A percentile compares a stretch with the other conserved stretches of the same genome.
Conservation (phyloP, 1,140 invertebrate species). For the Diabrotica virgifera region DNA sequence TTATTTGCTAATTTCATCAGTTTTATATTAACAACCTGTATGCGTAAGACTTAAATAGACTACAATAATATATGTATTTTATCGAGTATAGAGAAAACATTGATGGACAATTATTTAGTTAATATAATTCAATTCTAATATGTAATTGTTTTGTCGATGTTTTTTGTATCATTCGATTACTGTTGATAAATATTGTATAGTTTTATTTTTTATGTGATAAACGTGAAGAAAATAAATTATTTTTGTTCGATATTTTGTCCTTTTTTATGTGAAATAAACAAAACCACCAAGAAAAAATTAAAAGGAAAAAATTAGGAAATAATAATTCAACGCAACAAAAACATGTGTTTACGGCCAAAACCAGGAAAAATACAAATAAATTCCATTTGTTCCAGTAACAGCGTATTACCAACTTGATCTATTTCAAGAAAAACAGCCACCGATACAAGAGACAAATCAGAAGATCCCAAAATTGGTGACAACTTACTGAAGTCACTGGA, state of each 20-base stretch:
- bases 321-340: no score
- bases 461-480: no score
- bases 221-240: slow-evolving; percentile 7
- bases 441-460: no score
- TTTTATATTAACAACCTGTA: not conserved
- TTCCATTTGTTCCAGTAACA: no score
- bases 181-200: slow-evolving; percentile 19
- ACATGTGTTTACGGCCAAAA: no score
- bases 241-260: slow-evolving; percentile 2
- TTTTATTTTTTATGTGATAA: slow-evolving; percentile 17
- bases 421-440: no score
- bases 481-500: no score
- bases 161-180: slow-evolving; percentile 1
- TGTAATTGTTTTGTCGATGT: slow-evolving; percentile 1
- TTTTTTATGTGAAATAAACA: no score
- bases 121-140: not conserved
- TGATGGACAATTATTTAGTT: not conserved
- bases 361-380: no score
- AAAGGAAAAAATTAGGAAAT: no score
- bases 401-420: no score
- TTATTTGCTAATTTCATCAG: not conserved
- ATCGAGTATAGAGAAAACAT: slow-evolving; percentile 1
- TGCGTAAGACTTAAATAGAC: not conserved
- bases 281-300: no score
- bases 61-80: slow-evolving; percentile 3